These are phyloP conservation scores for Nesidiocoris tenuis DNA, from an alignment of 2,888 invertebrate genomes.

Conservation along the genomic window DNA sequence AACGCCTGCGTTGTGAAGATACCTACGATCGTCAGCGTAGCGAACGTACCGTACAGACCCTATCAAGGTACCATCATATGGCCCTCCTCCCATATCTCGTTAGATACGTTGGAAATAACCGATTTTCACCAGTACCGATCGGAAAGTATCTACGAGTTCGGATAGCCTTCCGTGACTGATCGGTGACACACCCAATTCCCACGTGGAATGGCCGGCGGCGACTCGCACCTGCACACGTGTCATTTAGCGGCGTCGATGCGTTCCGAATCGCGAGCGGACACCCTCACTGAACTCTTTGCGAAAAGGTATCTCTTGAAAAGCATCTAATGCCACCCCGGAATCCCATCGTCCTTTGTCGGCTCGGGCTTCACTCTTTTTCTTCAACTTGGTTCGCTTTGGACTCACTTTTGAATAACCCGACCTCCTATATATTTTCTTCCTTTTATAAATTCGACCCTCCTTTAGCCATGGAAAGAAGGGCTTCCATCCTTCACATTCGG, in stretches of 20 bases:
- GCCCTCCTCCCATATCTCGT: conserved; percentile 23
- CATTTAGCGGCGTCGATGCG: conserved; percentile 34
- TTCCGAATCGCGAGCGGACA: conserved; percentile 26
- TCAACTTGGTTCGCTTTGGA: neutral
- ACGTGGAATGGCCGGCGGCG: conserved; percentile 12
- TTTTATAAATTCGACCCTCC: neutral
- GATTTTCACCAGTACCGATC: conserved; percentile 13
- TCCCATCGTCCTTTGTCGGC: neutral
- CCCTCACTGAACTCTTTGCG: too few species aligned
- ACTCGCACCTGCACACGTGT: conserved; percentile 37
- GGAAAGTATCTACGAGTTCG: neutral
- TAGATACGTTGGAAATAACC: conserved; percentile 40
- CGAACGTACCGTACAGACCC: neutral
- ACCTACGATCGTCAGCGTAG: neutral
- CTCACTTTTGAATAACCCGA: neutral
- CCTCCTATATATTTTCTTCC: conserved; percentile 10
- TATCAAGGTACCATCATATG: neutral
- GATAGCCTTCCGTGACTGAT: conserved; percentile 25
- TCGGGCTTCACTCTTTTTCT: neutral
- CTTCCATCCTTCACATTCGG: conserved; percentile 20
- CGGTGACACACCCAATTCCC: conserved; percentile 33
- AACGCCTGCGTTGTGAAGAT: neutral
- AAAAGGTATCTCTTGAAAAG: neutral
- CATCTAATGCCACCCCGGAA: neutral
- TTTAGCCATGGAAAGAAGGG: conserved; percentile 3